Evolutionary conservation across 1,140 invertebrate genomes (phyloP).

Genomic region (Pollicipes pollicipes): DNA sequence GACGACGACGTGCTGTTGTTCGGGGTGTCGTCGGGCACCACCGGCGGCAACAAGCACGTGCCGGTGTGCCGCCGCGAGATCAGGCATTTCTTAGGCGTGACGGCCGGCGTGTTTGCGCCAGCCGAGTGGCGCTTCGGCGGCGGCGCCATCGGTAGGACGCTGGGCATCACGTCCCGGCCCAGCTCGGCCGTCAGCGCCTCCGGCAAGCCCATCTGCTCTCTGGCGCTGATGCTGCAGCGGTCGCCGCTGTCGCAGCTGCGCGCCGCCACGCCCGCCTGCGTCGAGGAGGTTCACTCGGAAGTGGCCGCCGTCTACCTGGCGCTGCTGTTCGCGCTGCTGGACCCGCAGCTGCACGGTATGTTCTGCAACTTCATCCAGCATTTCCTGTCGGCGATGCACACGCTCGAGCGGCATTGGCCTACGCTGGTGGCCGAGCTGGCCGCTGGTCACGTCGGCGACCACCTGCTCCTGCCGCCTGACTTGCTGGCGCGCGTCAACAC

Average conservation of each 20-base stretch:
- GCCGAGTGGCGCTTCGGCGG: neutral
- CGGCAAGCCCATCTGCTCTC: neutral
- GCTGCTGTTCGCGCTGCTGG: neutral
- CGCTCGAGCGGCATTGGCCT: neutral
- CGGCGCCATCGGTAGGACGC: neutral
- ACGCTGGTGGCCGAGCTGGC: neutral
- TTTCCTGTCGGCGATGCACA: neutral
- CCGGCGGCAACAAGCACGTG: neutral
- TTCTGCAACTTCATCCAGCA: neutral
- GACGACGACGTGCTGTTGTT: neutral
- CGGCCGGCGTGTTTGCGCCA: neutral
- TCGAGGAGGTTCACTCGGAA: neutral
- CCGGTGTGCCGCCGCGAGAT: neutral
- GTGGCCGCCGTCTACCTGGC: neutral
- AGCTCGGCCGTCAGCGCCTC: neutral
- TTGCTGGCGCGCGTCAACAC: neutral
- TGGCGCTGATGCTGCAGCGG: slow-evolving; percentile 9
- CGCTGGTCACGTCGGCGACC: slow-evolving; percentile 15
- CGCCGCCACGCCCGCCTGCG: neutral
- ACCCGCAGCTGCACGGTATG: neutral
- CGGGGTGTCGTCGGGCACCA: neutral
- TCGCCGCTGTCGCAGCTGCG: neutral
- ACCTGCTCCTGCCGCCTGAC: neutral
- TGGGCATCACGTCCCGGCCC: neutral
- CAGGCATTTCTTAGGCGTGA: neutral